These are phyloP conservation scores for Cyphomyrus discorhynchus DNA, from an alignment of 2,113 vertebrate species.

Conservation along the genomic window DNA sequence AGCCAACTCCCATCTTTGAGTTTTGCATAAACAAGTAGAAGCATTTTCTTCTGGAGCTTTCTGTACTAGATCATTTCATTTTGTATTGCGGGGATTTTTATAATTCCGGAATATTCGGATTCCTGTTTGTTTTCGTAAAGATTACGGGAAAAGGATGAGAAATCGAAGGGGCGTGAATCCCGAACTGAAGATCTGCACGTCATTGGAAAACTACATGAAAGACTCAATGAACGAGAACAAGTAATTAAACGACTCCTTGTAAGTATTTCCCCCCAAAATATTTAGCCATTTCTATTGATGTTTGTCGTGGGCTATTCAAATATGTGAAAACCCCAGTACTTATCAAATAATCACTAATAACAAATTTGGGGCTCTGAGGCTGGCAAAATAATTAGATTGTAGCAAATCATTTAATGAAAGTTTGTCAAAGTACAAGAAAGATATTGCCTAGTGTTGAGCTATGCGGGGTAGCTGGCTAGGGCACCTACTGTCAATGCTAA, in stretches of 20 bases:
- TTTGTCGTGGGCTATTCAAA: not conserved
- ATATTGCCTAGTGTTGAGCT: not conserved
- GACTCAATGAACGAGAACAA: constrained; percentile 77
- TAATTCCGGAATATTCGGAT: not conserved
- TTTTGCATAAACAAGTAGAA: not conserved
- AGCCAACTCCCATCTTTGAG: not conserved
- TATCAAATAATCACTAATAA: not conserved
- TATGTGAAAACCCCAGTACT: not conserved
- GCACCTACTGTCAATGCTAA: not conserved
- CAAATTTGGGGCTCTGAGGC: not conserved
- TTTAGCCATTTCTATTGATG: not conserved
- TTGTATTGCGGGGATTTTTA: not conserved
- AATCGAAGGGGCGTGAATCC: constrained; percentile 65
- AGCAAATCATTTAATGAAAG: not conserved
- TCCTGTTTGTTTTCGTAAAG: constrained; percentile 44
- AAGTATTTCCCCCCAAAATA: constrained; percentile 40
- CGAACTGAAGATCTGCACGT: constrained; percentile 71
- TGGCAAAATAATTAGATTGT: not conserved
- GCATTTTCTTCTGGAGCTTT: not conserved
- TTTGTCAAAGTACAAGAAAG: not conserved
- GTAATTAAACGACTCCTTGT: constrained; percentile 81
- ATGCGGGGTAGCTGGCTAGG: not conserved
- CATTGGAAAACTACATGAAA: constrained; percentile 76
- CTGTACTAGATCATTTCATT: not conserved
- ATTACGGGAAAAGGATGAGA: constrained; percentile 77